A percentile compares a stretch with the other conserved stretches of the same genome.
phyloP scores from a whole-genome alignment of 1,140 invertebrate species.

The Aphaenogaster rudis region DNA sequence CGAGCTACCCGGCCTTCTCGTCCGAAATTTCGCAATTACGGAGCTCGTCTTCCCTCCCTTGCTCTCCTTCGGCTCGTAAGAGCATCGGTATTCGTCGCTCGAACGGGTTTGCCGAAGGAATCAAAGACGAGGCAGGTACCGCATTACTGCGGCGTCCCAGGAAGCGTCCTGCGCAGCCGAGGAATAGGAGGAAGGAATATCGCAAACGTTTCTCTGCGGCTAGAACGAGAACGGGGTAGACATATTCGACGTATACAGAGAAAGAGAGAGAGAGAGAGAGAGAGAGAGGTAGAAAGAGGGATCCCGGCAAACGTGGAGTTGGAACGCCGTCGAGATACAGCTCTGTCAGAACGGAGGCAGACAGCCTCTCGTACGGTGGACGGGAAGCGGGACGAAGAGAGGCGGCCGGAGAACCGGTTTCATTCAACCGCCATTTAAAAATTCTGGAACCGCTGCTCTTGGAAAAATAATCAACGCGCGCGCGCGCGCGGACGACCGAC shows the following conservation, averaged over 20 bases:
- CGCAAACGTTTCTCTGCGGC: conserved; percentile 33
- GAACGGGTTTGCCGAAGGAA: conserved; percentile 60
- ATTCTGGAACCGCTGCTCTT: conserved; percentile 79
- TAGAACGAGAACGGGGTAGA: conserved; percentile 7
- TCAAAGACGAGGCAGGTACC: conserved; percentile 69
- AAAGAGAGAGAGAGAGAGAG: conserved; percentile 1
- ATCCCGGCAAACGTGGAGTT: conserved; percentile 49
- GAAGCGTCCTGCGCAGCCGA: conserved; percentile 37
- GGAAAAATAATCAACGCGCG: conserved; percentile 83
- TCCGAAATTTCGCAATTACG: conserved; percentile 58
- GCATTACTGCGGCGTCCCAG: conserved; percentile 48
- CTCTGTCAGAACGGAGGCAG: conserved; percentile 58
- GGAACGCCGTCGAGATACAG: conserved; percentile 52
- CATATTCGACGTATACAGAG: conserved; percentile 10
- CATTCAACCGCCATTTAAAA: conserved; percentile 83
- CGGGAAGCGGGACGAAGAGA: conserved; percentile 3
- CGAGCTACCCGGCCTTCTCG: conserved; percentile 34
- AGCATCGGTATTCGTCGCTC: conserved; percentile 63
- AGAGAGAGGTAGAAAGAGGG: neutral
- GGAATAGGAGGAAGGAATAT: conserved; percentile 44
- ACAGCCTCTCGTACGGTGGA: conserved; percentile 66
- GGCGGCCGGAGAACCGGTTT: conserved; percentile 79
- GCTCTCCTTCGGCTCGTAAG: neutral
- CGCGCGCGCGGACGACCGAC: conserved; percentile 71
- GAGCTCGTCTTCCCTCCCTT: neutral